phyloP scores from a whole-genome alignment of 2,888 invertebrate genomes.

The Platypus cylindrus region DNA sequence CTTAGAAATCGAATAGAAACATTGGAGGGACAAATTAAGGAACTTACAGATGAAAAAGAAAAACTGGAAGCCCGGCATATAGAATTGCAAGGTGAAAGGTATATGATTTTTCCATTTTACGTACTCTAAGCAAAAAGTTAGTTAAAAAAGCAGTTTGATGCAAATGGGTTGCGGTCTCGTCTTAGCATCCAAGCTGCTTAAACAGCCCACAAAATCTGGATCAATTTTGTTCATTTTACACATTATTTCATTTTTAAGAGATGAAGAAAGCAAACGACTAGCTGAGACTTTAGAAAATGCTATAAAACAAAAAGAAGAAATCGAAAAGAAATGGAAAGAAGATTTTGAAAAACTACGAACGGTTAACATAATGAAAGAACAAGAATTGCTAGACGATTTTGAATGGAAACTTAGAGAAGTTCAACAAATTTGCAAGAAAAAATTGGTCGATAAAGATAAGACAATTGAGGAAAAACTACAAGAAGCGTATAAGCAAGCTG shows the following conservation, averaged over 20 bases:
- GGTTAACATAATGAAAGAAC: conserved; percentile 57
- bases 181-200: too few species aligned
- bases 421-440: conserved; percentile 54
- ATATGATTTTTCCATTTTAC: too few species aligned
- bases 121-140: too few species aligned
- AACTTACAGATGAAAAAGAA: conserved; percentile 38
- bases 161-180: too few species aligned
- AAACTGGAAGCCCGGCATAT: conserved; percentile 33
- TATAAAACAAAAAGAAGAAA: conserved; percentile 43
- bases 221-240: too few species aligned
- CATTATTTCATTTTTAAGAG: conserved; percentile 14
- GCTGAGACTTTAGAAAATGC: conserved; percentile 49
- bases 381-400: conserved; percentile 63
- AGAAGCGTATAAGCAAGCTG: conserved; percentile 32
- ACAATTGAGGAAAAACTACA: conserved; percentile 42
- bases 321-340: conserved; percentile 48
- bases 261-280: conserved; percentile 41
- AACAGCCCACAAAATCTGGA: too few species aligned
- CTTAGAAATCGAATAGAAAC: conserved; percentile 38
- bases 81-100: conserved; percentile 29
- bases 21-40: conserved; percentile 38
- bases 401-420: conserved; percentile 74
- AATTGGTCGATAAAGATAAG: conserved; percentile 47
- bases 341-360: conserved; percentile 58
- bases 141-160: too few species aligned